Evolutionary conservation across 1,140 invertebrate genomes (phyloP), one percentile per base, ranked within the genome.

Genomic region (Agrilus planipennis): DNA sequence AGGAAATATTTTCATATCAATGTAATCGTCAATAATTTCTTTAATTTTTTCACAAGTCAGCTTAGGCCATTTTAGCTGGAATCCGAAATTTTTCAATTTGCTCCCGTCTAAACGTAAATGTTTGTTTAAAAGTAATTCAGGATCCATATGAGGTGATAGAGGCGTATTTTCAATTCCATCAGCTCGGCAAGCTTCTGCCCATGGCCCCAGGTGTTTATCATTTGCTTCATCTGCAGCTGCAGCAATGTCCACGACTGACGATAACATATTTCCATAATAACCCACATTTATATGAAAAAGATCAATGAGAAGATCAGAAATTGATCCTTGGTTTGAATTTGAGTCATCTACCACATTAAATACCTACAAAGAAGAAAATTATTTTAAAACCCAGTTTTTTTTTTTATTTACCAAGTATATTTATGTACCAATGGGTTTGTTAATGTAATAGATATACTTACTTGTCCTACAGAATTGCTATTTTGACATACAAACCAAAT

Each of bases 161-260:
- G 89, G 89, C 31, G 86, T 89, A 62, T 90, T 90, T 46, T 72
- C 67, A 15, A 92, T 76, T 28, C 68, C 70, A 65, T 85, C 78
- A 47, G 68, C 67, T 43, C 76, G 70, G 60, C 88, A 92, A 31
- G 84, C 75, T 53, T 81, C 80, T 4, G 86, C 87, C 89, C 89
- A 94, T 6, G 87, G 87, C 1, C 72, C 75, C 66, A 91, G 74
- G 62, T 92, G 89, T 58, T 90, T 90, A 58, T 92, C 89, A 63
- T 92, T 92, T 0, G 86, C 84, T 51, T 92, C 87, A 46, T 89
- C 85, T 0, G 87, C 81, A 18, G 89, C 76, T 16, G 72, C 70
- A n/a, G 68, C 71, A 62, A 87, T 68, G 62, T 84, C 81, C 16
- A 83, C 81, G 34, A 89, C 49, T 20, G 77, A 79, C 11, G 86